These are phyloP conservation scores for Boloria euphrosyne DNA, from an alignment of 2,888 invertebrate species.

Conservation along the genomic window DNA sequence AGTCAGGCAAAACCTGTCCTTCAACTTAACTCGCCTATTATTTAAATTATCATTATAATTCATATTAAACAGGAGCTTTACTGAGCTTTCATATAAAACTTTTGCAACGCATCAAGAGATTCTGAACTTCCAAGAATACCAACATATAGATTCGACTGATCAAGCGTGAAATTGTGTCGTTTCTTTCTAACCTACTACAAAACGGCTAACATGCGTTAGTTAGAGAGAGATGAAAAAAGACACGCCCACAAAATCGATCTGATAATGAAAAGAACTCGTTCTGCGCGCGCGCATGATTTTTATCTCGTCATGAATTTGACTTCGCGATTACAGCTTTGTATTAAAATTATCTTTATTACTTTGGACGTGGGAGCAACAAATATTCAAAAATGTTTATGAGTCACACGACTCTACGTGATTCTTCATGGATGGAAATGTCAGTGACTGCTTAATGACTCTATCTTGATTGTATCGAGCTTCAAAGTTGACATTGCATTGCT, in stretches of 20 bases:
- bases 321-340: constrained; percentile 61
- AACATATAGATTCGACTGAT: constrained; percentile 54
- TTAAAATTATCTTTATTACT: constrained; percentile 76
- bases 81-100: constrained; percentile 27
- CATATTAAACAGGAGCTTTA: constrained; percentile 24
- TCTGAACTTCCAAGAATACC: constrained; percentile 17
- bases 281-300: constrained; percentile 56
- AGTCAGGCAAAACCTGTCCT: no score
- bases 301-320: constrained; percentile 48
- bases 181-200: constrained; percentile 49
- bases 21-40: background rate
- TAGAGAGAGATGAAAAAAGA: constrained; percentile 55
- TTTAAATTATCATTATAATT: constrained; percentile 16
- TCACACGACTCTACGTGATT: constrained; percentile 57
- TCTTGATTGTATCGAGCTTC: constrained; percentile 32
- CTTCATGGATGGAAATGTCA: constrained; percentile 34
- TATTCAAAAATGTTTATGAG: constrained; percentile 57
- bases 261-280: constrained; percentile 69
- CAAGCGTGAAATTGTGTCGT: constrained; percentile 58
- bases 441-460: constrained; percentile 39
- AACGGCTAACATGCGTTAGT: constrained; percentile 27
- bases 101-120: constrained; percentile 22
- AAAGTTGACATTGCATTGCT: background rate
- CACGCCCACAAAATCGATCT: constrained; percentile 75
- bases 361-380: constrained; percentile 63